These are phyloP conservation scores for Acrocyrtus sp. DNA, from an alignment of 2,888 invertebrate genomes.

Conservation along the genomic window DNA sequence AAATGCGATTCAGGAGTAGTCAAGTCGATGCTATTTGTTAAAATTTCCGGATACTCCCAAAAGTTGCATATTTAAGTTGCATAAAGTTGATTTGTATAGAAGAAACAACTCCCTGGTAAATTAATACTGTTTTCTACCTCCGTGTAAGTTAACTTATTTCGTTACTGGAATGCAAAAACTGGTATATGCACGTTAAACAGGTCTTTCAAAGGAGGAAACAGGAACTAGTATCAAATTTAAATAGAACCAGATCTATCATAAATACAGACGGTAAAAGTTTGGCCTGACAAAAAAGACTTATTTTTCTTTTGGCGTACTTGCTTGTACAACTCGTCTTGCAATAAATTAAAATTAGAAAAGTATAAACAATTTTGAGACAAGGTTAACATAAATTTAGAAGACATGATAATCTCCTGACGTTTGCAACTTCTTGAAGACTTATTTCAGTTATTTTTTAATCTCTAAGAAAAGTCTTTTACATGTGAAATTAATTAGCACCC, in stretches of 20 bases:
- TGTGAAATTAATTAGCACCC: too few species aligned
- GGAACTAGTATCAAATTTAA: background rate
- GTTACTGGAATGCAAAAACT: slow-evolving; percentile 35
- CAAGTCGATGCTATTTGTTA: too few species aligned
- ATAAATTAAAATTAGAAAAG: background rate
- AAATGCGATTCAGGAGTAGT: too few species aligned
- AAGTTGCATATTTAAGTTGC: too few species aligned
- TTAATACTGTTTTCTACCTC: slow-evolving; percentile 51
- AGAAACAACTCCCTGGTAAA: slow-evolving; percentile 47
- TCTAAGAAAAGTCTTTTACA: slow-evolving; percentile 5
- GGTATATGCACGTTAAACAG: too few species aligned
- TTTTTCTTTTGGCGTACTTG: background rate
- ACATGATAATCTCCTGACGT: slow-evolving; percentile 45
- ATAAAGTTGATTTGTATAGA: background rate
- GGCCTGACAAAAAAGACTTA: background rate
- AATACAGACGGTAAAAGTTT: background rate
- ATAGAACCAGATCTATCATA: background rate
- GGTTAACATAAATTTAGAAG: slow-evolving; percentile 23
- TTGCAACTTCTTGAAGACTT: slow-evolving; percentile 35
- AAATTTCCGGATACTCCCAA: too few species aligned
- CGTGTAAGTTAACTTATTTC: slow-evolving; percentile 25
- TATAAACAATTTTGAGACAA: slow-evolving; percentile 33
- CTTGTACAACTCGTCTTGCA: background rate
- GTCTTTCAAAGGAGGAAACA: background rate
- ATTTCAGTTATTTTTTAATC: slow-evolving; percentile 7